Conservation (phyloP, 2,113 vertebrate species). For the Colistium nudipinnis region DNA sequence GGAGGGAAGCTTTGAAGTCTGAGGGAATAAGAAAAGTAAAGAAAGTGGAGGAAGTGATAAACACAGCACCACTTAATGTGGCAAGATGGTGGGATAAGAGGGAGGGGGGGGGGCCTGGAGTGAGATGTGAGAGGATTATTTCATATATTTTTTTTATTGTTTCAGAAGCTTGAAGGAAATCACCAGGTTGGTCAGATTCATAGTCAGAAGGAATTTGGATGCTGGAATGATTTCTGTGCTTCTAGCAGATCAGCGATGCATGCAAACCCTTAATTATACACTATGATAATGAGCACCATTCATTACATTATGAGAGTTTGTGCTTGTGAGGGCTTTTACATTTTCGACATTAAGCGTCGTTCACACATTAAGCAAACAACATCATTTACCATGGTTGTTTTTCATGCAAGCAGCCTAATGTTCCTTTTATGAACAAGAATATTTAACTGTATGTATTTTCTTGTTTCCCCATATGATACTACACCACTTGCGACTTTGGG, state of each 20-base stretch:
- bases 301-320: no score
- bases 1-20: slow-evolving; percentile 57
- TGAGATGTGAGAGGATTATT: background rate
- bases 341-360: no score
- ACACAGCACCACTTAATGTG: slow-evolving; percentile 11
- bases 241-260: no score
- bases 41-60: slow-evolving; percentile 61
- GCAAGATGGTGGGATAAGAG: slow-evolving; percentile 33
- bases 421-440: background rate
- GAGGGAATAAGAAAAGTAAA: slow-evolving; percentile 36
- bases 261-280: background rate
- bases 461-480: background rate
- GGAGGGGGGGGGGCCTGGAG: slow-evolving; percentile 1
- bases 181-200: slow-evolving; percentile 4
- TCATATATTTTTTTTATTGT: slow-evolving; percentile 8
- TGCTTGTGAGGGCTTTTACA: no score
- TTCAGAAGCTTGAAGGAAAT: slow-evolving; percentile 2
- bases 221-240: background rate
- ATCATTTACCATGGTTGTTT: background rate
- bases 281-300: background rate
- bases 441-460: background rate
- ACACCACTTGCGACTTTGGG: background rate
- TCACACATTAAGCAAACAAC: no score
- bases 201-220: background rate
- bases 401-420: background rate